Evolutionary conservation across 2,113 vertebrate genomes (phyloP).

Genomic region (Copsychus sechellarum): DNA sequence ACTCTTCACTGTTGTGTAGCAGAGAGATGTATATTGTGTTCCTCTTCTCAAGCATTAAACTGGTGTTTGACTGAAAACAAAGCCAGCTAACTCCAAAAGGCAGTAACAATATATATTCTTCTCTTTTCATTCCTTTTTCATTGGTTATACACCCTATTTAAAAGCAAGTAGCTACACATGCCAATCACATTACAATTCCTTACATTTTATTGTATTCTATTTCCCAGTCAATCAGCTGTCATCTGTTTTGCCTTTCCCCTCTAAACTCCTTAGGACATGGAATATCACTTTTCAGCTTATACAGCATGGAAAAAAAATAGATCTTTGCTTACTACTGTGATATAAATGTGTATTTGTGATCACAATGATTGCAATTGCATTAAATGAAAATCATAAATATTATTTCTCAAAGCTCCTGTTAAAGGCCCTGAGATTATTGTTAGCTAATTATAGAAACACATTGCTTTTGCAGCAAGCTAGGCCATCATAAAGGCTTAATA

Average conservation of each 20-base stretch:
- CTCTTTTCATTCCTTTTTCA: not conserved
- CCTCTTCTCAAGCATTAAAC: not conserved
- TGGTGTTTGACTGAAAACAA: not conserved
- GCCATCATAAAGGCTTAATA: not conserved
- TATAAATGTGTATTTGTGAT: not conserved
- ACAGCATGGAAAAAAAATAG: not conserved
- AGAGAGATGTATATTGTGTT: not conserved
- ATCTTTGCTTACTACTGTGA: not conserved
- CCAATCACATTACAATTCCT: not conserved
- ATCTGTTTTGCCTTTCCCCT: slow-evolving; percentile 1
- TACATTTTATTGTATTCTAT: slow-evolving; percentile 4
- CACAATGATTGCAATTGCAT: not conserved
- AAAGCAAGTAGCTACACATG: not conserved
- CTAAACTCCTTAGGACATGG: not conserved
- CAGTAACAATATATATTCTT: not conserved
- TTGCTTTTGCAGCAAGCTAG: not conserved
- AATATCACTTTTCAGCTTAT: slow-evolving; percentile 16
- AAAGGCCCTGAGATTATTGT: not conserved
- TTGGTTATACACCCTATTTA: not conserved
- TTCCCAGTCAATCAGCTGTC: not conserved
- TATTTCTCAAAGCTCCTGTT: not conserved
- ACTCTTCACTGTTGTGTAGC: not conserved
- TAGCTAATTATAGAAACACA: not conserved
- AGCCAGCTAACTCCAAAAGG: not conserved
- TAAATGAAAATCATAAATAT: not conserved